Evolutionary conservation across 1,140 invertebrate species (phyloP).

Genomic region (Atta texana): DNA sequence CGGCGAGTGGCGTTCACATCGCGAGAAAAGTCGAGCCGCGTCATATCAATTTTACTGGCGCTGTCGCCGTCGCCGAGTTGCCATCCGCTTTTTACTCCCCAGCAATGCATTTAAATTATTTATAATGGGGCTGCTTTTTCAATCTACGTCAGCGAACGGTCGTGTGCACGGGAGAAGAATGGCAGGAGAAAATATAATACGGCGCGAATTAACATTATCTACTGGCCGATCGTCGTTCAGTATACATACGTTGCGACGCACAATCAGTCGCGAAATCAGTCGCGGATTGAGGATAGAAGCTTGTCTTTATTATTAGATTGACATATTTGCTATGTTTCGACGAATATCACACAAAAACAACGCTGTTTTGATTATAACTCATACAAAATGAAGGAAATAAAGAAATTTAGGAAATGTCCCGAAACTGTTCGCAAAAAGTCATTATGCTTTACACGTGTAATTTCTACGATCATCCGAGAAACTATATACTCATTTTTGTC

Average conservation of each 20-base stretch:
- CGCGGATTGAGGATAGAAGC: background rate
- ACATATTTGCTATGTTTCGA: background rate
- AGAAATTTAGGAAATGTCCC: background rate
- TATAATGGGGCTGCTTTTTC: constrained; percentile 79
- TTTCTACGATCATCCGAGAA: background rate
- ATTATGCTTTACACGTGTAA: background rate
- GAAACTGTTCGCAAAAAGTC: background rate
- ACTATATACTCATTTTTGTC: background rate
- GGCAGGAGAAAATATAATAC: constrained; percentile 31
- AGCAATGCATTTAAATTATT: constrained; percentile 82
- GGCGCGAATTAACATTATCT: constrained; percentile 33
- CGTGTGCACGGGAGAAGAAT: constrained; percentile 22
- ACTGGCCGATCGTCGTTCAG: background rate
- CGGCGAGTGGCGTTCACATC: background rate
- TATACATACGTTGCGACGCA: background rate
- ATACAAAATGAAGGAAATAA: background rate
- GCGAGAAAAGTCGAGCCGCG: constrained; percentile 17
- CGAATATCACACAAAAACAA: background rate
- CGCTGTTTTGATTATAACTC: background rate
- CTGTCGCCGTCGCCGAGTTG: constrained; percentile 37
- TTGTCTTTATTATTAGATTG: constrained; percentile 8
- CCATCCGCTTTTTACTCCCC: constrained; percentile 55
- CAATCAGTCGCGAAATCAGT: background rate
- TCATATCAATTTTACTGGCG: constrained; percentile 62
- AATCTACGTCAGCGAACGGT: constrained; percentile 74